Percentiles rank a stretch among this genome's conserved stretches.
Conservation (phyloP, 2,113 vertebrate species). For the Lathamus discolor region DNA sequence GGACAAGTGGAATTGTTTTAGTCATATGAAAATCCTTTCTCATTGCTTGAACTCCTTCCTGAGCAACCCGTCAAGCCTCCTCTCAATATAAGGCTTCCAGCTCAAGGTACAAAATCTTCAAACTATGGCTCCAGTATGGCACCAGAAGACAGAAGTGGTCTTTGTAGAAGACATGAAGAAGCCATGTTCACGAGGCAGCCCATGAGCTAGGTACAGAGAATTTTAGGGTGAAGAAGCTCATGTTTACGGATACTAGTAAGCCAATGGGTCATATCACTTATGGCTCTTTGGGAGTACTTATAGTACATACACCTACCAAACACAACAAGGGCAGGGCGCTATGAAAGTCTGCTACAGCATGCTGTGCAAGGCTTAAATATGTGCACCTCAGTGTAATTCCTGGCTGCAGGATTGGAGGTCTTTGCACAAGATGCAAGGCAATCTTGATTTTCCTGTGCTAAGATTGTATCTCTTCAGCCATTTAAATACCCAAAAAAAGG, state of each 20-base stretch:
- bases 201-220: not conserved
- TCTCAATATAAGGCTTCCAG: not conserved
- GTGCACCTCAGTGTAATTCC: not conserved
- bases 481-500: not conserved
- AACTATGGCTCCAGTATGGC: not conserved
- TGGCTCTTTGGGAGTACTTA: not conserved
- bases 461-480: not conserved
- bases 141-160: not conserved
- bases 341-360: not conserved
- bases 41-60: not conserved
- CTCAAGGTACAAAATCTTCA: not conserved
- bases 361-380: not conserved
- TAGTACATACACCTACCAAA: not conserved
- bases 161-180: not conserved
- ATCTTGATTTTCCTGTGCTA: not conserved
- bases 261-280: not conserved
- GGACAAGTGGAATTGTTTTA: not conserved
- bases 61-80: accelerated
- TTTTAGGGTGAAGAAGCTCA: not conserved
- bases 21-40: not conserved
- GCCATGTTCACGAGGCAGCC: not conserved
- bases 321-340: not conserved
- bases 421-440: not conserved
- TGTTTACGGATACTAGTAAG: not conserved
- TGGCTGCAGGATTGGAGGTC: not conserved